Evolutionary conservation across 2,113 vertebrate species (phyloP).

Genomic region (Phoenicopterus ruber): DNA sequence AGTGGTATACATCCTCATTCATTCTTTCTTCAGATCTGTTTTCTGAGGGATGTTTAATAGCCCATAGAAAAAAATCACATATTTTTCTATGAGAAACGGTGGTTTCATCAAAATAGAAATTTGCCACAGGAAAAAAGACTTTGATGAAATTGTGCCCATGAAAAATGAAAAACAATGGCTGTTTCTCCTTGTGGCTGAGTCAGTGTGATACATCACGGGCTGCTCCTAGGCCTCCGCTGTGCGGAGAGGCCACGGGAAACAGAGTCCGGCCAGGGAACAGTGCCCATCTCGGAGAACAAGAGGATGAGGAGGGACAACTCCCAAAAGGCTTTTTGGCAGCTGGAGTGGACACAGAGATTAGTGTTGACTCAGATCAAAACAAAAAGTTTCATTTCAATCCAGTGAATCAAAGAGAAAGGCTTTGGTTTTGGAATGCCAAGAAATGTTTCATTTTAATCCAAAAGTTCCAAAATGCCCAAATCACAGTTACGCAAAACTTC

Average conservation of each 20-base stretch:
- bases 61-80: neutral
- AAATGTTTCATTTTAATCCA: neutral
- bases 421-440: neutral
- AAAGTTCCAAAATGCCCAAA: neutral
- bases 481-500: neutral
- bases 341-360: neutral
- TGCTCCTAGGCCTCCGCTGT: neutral
- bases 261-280: neutral
- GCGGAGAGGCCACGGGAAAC: neutral
- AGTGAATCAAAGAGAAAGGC: neutral
- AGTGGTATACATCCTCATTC: neutral
- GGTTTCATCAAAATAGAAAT: slow-evolving; percentile 4
- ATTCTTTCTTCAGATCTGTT: neutral
- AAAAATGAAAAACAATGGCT: neutral
- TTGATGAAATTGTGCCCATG: neutral
- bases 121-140: neutral
- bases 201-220: neutral
- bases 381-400: neutral
- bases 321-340: neutral
- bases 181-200: neutral
- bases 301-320: neutral
- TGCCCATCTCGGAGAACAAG: neutral
- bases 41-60: neutral
- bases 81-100: neutral
- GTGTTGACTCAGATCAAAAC: neutral